phyloP scores from a whole-genome alignment of 2,113 vertebrate genomes.

The Hiodon tergisus region DNA sequence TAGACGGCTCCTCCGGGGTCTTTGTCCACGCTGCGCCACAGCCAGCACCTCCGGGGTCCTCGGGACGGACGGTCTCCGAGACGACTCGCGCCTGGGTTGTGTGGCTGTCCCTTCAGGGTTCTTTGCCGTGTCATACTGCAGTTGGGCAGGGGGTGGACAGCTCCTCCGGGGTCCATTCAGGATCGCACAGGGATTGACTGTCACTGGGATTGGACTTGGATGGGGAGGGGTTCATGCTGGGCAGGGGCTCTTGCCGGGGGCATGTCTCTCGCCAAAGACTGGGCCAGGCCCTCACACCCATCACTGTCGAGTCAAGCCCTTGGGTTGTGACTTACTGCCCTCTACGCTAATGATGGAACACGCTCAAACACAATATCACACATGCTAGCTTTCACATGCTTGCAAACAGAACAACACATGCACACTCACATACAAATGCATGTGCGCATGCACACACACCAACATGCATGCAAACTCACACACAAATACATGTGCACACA shows the following conservation, averaged over 20 bases:
- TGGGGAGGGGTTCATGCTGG: not conserved
- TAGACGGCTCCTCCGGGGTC: not conserved
- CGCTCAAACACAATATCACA: too few species aligned
- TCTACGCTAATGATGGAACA: too few species aligned
- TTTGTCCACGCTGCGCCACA: not conserved
- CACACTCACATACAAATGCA: not conserved
- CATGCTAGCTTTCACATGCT: too few species aligned
- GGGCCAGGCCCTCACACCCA: constrained; percentile 2
- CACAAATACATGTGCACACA: too few species aligned
- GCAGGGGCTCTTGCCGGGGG: constrained; percentile 3
- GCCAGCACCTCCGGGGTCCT: not conserved
- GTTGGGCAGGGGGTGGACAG: constrained; percentile 7
- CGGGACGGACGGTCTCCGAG: not conserved
- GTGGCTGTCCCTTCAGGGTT: not conserved
- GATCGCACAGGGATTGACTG: constrained; percentile 10
- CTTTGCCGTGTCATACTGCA: not conserved
- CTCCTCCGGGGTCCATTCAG: constrained; percentile 6
- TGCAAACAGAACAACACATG: not conserved
- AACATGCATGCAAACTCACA: too few species aligned
- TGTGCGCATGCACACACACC: too few species aligned
- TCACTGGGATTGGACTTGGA: constrained; percentile 2
- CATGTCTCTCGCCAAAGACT: constrained; percentile 1
- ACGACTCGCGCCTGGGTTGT: not conserved
- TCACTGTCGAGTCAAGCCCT: not conserved
- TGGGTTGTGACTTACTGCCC: not conserved